Base-by-base conservation (phyloP, 2,888 invertebrate genomes). In the Ornithoptera alexandrae region DNA sequence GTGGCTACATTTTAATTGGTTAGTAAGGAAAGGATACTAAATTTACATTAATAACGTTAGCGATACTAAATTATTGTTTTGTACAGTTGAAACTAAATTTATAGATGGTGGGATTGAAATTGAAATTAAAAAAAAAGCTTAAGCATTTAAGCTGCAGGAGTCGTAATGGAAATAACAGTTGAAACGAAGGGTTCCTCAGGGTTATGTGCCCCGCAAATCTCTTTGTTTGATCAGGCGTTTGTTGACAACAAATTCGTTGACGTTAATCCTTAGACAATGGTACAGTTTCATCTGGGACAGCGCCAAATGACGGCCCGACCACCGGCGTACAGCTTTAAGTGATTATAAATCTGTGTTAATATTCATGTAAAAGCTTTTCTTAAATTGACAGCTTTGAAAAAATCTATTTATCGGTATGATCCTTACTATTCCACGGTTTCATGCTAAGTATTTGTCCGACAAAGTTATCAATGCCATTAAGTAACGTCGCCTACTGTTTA, bases 201-300 rank as follows among this genome's bases (percentile, higher is more conserved):
- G 79, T 77, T 79, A 81, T 78, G 76, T 82, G 83, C 84, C 82
- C 83, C 79, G 82, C 82, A 84, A 86, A 85, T 87, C 88, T 88
- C 89, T 89, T 88, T 92, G 88, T 92, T 90, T 92, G 89, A 89
- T 89, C 90, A 88, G 86, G 88, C 90, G 87, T 90, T 87, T 88
- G 90, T 89, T 89, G 89, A 89, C 90, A 89, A 90, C 88, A 87
- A 89, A 86, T 91, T 89, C 86, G 89, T 89, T 89, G 92, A 92
- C 92, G 87, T 83, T 92, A 92, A 92, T 92, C 92, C 90, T 81
- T 77, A 85, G 84, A 92, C 90, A 92, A 92, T 92, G 81, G 88
- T 76, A 81, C 81, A 81, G 84, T 86, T 90, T 88, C 84, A 89
- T 88, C 83, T 82, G 75, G 80, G 81, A 79, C 78, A 77, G 77